Percentiles rank a stretch among this genome's conserved stretches.
phyloP scores from a whole-genome alignment of 1,140 invertebrate species.

The Apolygus lucorum region DNA sequence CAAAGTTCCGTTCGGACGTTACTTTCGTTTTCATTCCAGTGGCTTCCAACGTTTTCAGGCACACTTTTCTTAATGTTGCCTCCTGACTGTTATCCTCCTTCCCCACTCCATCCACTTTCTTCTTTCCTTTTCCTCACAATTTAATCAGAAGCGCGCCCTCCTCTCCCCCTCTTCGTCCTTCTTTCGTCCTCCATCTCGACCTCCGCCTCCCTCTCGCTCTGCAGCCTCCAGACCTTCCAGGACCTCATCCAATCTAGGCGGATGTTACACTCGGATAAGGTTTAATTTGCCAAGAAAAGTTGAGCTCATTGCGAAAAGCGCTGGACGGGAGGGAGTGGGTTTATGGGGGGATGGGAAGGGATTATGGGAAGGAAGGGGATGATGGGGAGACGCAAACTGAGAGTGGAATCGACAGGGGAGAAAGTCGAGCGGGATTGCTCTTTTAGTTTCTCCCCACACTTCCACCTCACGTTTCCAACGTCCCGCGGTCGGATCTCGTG shows the following conservation, averaged over 20 bases:
- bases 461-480: not conserved
- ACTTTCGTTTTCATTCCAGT: too few relatives aligned
- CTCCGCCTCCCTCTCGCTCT: not conserved
- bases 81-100: too few relatives aligned
- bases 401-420: not conserved
- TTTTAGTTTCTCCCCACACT: not conserved
- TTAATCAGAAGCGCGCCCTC: not conserved
- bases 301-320: slow-evolving; percentile 16
- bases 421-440: not conserved
- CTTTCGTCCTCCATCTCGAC: not conserved
- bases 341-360: not conserved
- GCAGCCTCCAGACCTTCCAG: not conserved
- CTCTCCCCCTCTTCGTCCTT: not conserved
- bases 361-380: not conserved
- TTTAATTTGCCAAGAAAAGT: slow-evolving; percentile 17
- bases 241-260: slow-evolving; percentile 10
- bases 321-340: not conserved
- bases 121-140: not conserved
- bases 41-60: too few relatives aligned
- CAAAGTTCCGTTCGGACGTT: too few relatives aligned
- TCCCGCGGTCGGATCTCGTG: too few relatives aligned
- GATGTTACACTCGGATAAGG: slow-evolving; percentile 13
- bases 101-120: not conserved
- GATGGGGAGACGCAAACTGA: not conserved
- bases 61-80: too few relatives aligned